Base-by-base conservation (phyloP, 2,797 vertebrate species). In the Chrosomus eos region DNA sequence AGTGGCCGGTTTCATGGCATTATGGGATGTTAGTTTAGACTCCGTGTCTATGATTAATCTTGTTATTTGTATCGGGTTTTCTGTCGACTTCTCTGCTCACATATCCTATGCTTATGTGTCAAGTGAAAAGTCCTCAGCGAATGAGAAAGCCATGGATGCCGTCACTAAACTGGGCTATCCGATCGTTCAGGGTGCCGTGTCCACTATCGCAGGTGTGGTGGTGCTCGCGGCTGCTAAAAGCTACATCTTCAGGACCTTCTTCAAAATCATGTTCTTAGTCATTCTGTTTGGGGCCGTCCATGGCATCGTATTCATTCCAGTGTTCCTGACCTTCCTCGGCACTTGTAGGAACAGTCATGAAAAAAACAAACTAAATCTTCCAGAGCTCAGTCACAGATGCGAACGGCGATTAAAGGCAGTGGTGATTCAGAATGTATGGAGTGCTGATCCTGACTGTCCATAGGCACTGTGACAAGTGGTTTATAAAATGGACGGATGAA, bases 1-100 rank as follows among this genome's bases (percentile, higher is more conserved):
- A 0, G 93, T 96, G 21, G 85, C 91, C 1, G 95, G 95, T 36
- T 96, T 95, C 87, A 96, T 96, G 95, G 31, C 93, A 0, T 94
- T 94, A n/a, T 96, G 95, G 95, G 77, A 86, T 0, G 83, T 96
- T 67, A 95, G 84, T 73, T 91, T 96, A 4, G 95, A 96, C 86
- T 94, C 93, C 73, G 92, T 95, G 83, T 95, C 95, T 81, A 94
- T 96, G 95, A 95, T 95, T 87, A 95, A 94, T 90, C 90, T 96
- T 70, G 93, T 95, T 16, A 94, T 96, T 75, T 96, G 95, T 77
- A 95, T 95, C 55, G 95, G 94, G 4, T 96, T 96, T 90, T 96
- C 95, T 0, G 95, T 96, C 1, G 93, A 95, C 78, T 96, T 95
- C 87, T 95, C 94, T 82, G 94, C 94, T 78, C 95, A 96, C 48